Percentiles rank a stretch among this genome's conserved stretches.
Evolutionary conservation across 53 echinoderm and acorn worm genomes (phyloP).

Genomic region (Zoroaster sp.): DNA sequence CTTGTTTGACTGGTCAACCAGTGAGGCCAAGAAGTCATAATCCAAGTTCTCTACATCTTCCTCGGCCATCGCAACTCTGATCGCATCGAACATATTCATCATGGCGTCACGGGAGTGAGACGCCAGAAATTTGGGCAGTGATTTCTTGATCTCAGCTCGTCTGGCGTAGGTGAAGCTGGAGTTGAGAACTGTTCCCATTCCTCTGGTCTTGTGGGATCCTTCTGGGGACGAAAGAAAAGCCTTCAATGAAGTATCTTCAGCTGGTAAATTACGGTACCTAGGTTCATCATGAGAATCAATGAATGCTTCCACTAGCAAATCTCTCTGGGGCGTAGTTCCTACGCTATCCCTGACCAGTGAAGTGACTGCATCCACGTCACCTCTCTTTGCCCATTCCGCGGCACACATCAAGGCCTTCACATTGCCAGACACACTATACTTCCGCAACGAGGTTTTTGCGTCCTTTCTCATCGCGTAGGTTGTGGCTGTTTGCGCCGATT

Average conservation of each 20-base stretch:
- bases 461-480: conserved; percentile 22
- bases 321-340: not conserved
- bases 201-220: not conserved
- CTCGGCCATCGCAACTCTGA: conserved; percentile 30
- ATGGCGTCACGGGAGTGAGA: conserved; percentile 16
- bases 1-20: not conserved
- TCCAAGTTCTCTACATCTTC: conserved; percentile 8
- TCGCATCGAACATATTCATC: conserved; percentile 39
- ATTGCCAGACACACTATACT: conserved; percentile 12
- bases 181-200: not conserved
- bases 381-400: conserved; percentile 5
- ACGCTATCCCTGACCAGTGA: not conserved
- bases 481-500: not conserved
- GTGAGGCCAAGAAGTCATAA: not conserved
- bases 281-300: not conserved
- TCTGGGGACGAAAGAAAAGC: not conserved
- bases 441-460: not conserved
- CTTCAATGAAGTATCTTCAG: not conserved
- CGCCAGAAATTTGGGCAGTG: conserved; percentile 23
- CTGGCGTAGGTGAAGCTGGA: conserved; percentile 37
- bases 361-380: not conserved
- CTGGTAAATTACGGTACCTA: not conserved
- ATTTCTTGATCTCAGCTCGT: conserved; percentile 30
- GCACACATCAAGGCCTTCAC: conserved; percentile 9
- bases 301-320: not conserved